Percentiles rank a stretch among this genome's conserved stretches.
Evolutionary conservation across 2,113 vertebrate genomes (phyloP).

Genomic region (Bos javanicus): DNA sequence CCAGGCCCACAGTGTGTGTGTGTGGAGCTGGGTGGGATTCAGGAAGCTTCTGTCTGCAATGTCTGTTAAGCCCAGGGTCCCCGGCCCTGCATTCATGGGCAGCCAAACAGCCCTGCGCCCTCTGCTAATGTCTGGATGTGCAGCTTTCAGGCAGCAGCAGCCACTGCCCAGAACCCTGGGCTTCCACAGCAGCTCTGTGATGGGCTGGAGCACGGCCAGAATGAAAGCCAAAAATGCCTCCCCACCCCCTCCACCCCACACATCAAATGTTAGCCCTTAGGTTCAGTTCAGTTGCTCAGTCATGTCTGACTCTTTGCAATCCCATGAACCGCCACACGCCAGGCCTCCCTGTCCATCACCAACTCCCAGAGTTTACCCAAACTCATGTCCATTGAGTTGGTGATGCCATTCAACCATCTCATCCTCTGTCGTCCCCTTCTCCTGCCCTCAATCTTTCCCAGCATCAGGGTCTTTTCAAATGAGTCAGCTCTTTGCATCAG

Average conservation of each 20-base stretch:
- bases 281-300: too few relatives aligned
- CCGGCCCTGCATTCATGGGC: background rate
- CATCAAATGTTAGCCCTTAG: background rate
- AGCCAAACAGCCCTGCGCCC: background rate
- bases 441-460: too few relatives aligned
- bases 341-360: too few relatives aligned
- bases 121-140: background rate
- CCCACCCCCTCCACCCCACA: background rate
- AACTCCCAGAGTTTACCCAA: too few relatives aligned
- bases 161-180: background rate
- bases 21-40: rapidly evolving
- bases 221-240: background rate
- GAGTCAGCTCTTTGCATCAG: too few relatives aligned
- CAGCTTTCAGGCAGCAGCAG: background rate
- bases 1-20: background rate
- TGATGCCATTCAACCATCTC: too few relatives aligned
- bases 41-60: background rate
- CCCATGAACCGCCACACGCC: too few relatives aligned
- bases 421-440: too few relatives aligned
- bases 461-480: too few relatives aligned
- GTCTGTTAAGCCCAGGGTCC: background rate
- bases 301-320: too few relatives aligned
- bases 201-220: background rate
- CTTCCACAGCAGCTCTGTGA: background rate
- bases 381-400: too few relatives aligned